Conservation (phyloP, 2,113 vertebrate species). For the Morone chrysops region DNA sequence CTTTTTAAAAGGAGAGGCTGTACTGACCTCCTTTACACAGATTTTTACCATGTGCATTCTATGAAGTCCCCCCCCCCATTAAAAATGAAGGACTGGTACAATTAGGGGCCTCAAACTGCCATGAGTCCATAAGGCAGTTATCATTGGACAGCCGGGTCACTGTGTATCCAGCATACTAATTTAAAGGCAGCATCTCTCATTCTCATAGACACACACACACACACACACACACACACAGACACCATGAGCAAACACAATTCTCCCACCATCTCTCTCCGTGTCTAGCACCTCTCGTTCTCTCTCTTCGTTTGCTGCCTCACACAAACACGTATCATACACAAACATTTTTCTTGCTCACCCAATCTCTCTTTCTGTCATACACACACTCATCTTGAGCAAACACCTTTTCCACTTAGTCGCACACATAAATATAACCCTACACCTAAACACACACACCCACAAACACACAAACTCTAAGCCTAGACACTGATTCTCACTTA, state of each 20-base stretch:
- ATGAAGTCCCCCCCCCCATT: neutral
- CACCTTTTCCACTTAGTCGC: conserved; percentile 4
- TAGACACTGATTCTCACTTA: conserved; percentile 10
- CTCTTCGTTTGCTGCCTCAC: neutral
- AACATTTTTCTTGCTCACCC: neutral
- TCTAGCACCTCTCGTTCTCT: neutral
- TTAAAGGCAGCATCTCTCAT: conserved; percentile 7
- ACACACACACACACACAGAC: neutral
- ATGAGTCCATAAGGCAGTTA: conserved; percentile 45
- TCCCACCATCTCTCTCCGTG: neutral
- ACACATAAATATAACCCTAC: conserved; percentile 12
- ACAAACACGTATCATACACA: conserved; percentile 6
- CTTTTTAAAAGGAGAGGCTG: neutral
- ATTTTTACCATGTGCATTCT: neutral
- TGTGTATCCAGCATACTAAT: conserved; percentile 36
- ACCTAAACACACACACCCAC: neutral
- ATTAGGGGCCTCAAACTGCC: conserved; percentile 20
- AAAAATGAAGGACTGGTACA: conserved; percentile 26
- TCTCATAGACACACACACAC: neutral
- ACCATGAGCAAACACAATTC: conserved; percentile 17
- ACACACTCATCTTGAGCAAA: conserved; percentile 25
- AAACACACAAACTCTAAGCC: neutral
- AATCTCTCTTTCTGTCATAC: neutral
- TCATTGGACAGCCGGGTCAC: conserved; percentile 47
- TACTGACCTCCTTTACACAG: neutral